Evolutionary conservation across 1,140 invertebrate genomes (phyloP).

Genomic region (Augochlora pura): DNA sequence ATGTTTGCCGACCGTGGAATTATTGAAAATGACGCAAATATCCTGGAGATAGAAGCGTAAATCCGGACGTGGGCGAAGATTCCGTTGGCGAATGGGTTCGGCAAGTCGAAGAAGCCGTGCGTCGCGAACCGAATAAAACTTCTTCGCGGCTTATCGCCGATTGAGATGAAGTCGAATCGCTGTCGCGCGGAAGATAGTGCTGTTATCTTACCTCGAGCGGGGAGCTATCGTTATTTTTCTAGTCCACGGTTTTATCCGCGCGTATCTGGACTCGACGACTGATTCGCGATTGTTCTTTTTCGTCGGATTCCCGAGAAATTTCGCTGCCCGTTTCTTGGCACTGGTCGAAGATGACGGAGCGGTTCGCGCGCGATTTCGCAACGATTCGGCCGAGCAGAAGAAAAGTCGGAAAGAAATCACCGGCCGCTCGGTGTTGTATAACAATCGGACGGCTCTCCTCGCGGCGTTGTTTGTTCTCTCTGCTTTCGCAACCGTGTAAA

Average conservation of each 20-base stretch:
- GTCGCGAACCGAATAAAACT: no score
- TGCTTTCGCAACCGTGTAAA: conserved; percentile 6
- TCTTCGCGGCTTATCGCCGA: conserved; percentile 2
- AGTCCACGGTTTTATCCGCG: no score
- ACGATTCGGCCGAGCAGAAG: neutral
- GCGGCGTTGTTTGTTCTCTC: neutral
- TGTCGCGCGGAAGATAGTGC: conserved; percentile 1
- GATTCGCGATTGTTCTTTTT: neutral
- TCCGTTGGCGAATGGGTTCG: no score
- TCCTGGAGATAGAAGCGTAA: no score
- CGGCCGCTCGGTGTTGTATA: neutral
- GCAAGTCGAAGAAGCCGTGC: neutral
- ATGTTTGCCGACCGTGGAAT: no score
- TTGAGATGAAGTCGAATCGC: conserved; percentile 8
- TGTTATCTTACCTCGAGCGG: conserved; percentile 5
- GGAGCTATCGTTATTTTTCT: conserved; percentile 17
- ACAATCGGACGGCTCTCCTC: neutral
- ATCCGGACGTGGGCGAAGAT: neutral
- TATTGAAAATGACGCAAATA: no score
- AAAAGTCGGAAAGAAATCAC: neutral
- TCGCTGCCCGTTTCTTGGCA: neutral
- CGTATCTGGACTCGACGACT: no score
- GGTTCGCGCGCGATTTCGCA: neutral
- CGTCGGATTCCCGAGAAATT: neutral
- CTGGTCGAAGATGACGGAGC: neutral